Evolutionary conservation across 2,888 invertebrate species (phyloP).

Genomic region (Sisyra nigra): DNA sequence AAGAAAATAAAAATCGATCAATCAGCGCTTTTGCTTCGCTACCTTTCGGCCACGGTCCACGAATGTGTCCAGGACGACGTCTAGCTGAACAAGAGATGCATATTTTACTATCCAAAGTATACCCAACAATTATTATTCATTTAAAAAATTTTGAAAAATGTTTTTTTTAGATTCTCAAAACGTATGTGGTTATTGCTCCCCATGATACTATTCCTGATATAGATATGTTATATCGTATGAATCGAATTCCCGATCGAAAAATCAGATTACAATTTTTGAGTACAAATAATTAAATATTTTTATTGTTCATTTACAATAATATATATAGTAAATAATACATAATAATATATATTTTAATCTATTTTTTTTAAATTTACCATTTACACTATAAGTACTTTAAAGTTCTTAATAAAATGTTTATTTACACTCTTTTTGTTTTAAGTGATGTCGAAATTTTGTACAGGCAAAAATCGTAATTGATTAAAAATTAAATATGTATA

Average conservation of each 20-base stretch:
- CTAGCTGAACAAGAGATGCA: slow-evolving; percentile 39
- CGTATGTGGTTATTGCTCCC: slow-evolving; percentile 17
- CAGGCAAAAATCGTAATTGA: too few species aligned
- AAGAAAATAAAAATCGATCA: slow-evolving; percentile 19
- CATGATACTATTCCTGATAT: slow-evolving; percentile 16
- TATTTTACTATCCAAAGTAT: slow-evolving; percentile 23
- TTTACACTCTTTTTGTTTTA: too few species aligned
- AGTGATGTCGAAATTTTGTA: too few species aligned
- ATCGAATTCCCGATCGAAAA: slow-evolving; percentile 24
- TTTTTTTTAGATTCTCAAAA: slow-evolving; percentile 22
- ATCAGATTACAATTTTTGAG: slow-evolving; percentile 15
- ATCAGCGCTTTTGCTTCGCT: slow-evolving; percentile 26
- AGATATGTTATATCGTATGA: slow-evolving; percentile 27
- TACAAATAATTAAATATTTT: not conserved
- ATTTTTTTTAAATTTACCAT: not conserved
- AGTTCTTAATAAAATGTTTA: not conserved
- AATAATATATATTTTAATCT: not conserved
- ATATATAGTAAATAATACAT: not conserved
- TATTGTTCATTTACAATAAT: not conserved
- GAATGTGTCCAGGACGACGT: slow-evolving; percentile 35
- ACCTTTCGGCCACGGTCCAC: slow-evolving; percentile 34
- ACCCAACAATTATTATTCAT: not conserved
- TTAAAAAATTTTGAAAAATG: too few species aligned
- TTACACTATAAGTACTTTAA: not conserved
- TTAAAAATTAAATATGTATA: too few species aligned